A percentile compares a stretch with the other conserved stretches of the same genome.
These are phyloP conservation scores for Teinopalpus imperialis DNA, from an alignment of 2,888 invertebrate genomes.

Conservation along the genomic window DNA sequence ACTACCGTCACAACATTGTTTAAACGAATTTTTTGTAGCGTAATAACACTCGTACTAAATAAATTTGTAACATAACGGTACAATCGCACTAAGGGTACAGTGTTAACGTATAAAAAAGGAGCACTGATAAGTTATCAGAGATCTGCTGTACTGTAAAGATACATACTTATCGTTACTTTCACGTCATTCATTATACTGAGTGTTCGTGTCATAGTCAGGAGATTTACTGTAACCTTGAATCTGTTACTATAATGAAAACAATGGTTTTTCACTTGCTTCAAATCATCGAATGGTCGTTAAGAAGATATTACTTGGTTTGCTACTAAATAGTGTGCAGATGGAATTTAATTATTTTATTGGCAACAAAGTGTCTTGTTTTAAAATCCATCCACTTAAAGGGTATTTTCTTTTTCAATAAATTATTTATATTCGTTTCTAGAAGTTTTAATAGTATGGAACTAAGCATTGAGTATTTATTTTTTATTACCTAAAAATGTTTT, in stretches of 20 bases:
- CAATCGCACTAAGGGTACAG: slow-evolving; percentile 34
- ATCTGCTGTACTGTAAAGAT: slow-evolving; percentile 46
- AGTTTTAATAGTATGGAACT: no score
- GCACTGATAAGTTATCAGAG: slow-evolving; percentile 63
- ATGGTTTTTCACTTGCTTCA: slow-evolving; percentile 13
- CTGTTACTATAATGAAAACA: slow-evolving; percentile 20
- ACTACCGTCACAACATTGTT: slow-evolving; percentile 28
- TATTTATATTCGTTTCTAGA: no score
- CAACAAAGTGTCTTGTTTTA: no score
- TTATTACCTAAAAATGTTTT: no score
- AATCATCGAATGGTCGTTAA: slow-evolving; percentile 5
- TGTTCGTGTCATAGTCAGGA: slow-evolving; percentile 31
- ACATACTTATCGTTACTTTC: slow-evolving; percentile 40
- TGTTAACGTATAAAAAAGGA: slow-evolving; percentile 49
- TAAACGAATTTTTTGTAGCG: slow-evolving; percentile 26
- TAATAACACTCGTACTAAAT: slow-evolving; percentile 32
- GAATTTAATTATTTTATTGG: not conserved
- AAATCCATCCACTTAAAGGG: no score
- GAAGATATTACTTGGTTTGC: slow-evolving; percentile 4
- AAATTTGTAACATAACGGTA: slow-evolving; percentile 25
- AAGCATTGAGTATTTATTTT: no score
- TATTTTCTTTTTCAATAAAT: no score
- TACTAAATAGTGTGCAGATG: slow-evolving; percentile 5
- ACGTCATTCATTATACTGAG: slow-evolving; percentile 44
- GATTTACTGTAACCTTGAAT: slow-evolving; percentile 45